Conservation (phyloP, 2,888 invertebrate genomes). For the Meganola albula region DNA sequence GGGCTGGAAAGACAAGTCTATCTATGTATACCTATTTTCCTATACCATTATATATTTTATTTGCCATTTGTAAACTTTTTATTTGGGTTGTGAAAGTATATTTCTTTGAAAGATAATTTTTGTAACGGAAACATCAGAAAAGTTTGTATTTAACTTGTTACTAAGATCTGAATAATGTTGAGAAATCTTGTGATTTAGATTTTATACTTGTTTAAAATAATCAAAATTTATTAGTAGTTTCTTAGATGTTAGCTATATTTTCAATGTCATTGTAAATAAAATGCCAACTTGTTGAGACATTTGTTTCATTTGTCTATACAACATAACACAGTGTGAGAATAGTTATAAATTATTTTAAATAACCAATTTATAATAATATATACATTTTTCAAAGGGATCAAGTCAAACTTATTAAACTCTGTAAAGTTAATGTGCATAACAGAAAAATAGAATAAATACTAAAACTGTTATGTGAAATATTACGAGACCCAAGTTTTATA, state of each 20-base stretch:
- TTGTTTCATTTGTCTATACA: slow-evolving; percentile 50
- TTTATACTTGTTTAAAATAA: slow-evolving; percentile 78
- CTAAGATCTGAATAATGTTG: slow-evolving; percentile 66
- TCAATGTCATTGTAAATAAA: slow-evolving; percentile 79
- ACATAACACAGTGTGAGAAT: slow-evolving; percentile 32
- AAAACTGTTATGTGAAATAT: too few relatives aligned
- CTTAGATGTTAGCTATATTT: slow-evolving; percentile 78
- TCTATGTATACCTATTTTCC: slow-evolving; percentile 15
- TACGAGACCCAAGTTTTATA: too few relatives aligned
- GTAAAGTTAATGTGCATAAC: too few relatives aligned
- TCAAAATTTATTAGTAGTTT: slow-evolving; percentile 73
- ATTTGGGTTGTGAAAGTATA: slow-evolving; percentile 45
- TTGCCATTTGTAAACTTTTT: slow-evolving; percentile 23
- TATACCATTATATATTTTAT: slow-evolving; percentile 2
- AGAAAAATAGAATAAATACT: too few relatives aligned
- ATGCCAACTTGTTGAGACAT: slow-evolving; percentile 76
- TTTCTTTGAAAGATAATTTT: slow-evolving; percentile 25
- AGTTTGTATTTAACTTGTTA: slow-evolving; percentile 43
- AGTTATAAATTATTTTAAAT: slow-evolving; percentile 32
- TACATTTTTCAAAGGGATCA: too few relatives aligned
- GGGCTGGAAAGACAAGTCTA: slow-evolving; percentile 60
- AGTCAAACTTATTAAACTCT: too few relatives aligned
- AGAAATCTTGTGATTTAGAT: slow-evolving; percentile 74
- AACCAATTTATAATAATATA: slow-evolving; percentile 30
- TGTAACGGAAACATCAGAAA: slow-evolving; percentile 33